Evolutionary conservation across 2,888 invertebrate species (phyloP), one percentile per base, ranked within the genome.

Genomic region (Conops quadrifasciatus): DNA sequence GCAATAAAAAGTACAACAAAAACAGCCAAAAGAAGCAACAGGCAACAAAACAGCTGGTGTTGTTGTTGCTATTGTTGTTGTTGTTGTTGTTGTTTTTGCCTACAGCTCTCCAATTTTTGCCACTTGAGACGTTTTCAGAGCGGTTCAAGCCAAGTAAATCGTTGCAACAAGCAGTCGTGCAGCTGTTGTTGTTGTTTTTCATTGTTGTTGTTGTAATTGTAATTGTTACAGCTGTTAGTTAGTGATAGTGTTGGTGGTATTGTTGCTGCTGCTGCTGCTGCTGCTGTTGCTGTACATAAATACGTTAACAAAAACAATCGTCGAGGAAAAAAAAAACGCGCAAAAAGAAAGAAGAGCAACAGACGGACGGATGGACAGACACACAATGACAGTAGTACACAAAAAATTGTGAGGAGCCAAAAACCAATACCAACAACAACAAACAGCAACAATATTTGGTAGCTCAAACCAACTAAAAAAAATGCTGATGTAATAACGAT

Each of bases 11-110:
- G 24, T 5, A 4, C 53, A 53, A 21, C 24, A 19, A 53, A 4
- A 53, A 53, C 53, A 53, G 24, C 53, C 21, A 9, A 24, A 26
- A 58, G 21, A 5, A 28, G 24, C 11, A 26, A 28, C 58, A 24
- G 24, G 19, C 53, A 13, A 49, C 49, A 11, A 28, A 21, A 24
- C 16, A 13, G n/a, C 45, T 30, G 66, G 15, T 67, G 21, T 59
- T 7, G 58, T 58, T 21, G 43, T 67, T 58, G 19, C 45, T 59
- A 49, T 65, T 63, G 49, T 4, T 49, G 28, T 43, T 45, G 13
- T 67, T 59, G 47, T 59, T 59, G 56, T 36, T 66, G 11, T 60
- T 60, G 19, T 43, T 45, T 2, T 67, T 59, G 47, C 28, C 45
- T 36, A 16, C 53, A 21, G 21, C 24, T 1, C 28, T 60, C 15